Evolutionary conservation across 2,113 vertebrate genomes (phyloP).

Genomic region (Aspidoscelis tigris): DNA sequence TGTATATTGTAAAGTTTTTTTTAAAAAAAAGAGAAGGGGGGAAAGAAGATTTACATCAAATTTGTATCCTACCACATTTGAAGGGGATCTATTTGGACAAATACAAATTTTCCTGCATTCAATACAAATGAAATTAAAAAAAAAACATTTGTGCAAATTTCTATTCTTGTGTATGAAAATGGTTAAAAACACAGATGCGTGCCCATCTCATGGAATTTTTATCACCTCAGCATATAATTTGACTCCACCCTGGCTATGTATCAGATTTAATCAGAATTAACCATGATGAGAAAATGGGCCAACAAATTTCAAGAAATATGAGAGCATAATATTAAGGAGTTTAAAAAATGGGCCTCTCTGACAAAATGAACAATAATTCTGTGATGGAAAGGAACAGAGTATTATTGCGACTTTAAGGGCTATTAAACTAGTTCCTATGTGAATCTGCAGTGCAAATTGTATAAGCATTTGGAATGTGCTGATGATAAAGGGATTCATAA

Average conservation of each 20-base stretch:
- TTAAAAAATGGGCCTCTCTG: constrained; percentile 68
- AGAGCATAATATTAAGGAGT: constrained; percentile 63
- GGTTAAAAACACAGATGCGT: background rate
- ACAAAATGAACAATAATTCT: constrained; percentile 75
- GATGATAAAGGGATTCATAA: constrained; percentile 83
- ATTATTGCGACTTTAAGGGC: constrained; percentile 79
- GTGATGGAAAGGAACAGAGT: constrained; percentile 75
- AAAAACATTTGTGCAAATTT: no score
- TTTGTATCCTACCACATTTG: no score
- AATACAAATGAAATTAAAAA: no score
- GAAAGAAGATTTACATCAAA: no score
- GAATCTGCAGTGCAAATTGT: constrained; percentile 77
- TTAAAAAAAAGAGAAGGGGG: no score
- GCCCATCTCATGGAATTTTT: background rate
- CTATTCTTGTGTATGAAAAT: no score
- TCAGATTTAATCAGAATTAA: constrained; percentile 24
- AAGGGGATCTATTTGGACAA: no score
- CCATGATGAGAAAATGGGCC: constrained; percentile 47
- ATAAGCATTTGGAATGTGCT: constrained; percentile 79
- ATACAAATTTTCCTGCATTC: no score
- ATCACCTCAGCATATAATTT: background rate
- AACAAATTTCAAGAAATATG: constrained; percentile 52
- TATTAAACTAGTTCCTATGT: constrained; percentile 80
- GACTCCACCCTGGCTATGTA: background rate
- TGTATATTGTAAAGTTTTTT: no score